phyloP scores from a whole-genome alignment of 1,140 invertebrate genomes.

The Andrena cerasifolii region DNA sequence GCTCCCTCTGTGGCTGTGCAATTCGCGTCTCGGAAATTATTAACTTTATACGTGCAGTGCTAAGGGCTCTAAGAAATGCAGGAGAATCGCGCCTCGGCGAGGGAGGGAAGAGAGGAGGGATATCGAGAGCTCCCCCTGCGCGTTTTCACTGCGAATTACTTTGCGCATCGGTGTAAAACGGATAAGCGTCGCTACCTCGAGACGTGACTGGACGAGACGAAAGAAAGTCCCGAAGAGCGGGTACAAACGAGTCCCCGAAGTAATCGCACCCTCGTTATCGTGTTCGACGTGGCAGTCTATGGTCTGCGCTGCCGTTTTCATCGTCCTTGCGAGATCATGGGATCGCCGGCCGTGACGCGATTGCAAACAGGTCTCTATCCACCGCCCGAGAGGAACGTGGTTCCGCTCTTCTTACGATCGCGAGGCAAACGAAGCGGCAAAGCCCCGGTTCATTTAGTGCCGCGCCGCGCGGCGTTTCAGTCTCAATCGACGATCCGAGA shows the following conservation, averaged over 20 bases:
- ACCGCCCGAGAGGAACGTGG: not conserved
- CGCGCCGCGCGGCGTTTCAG: not conserved
- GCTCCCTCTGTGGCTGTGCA: too few species aligned
- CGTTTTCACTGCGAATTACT: not conserved
- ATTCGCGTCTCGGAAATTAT: too few species aligned
- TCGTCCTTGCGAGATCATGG: conserved; percentile 10
- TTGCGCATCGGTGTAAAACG: not conserved
- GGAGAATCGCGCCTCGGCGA: not conserved
- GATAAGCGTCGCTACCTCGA: conserved; percentile 1
- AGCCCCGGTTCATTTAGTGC: not conserved
- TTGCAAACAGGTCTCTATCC: conserved; percentile 24
- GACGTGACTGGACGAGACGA: conserved; percentile 1
- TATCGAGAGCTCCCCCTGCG: not conserved
- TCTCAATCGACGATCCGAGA: too few species aligned
- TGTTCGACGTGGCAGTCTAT: conserved; percentile 14
- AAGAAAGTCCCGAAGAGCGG: not conserved
- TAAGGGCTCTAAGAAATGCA: not conserved
- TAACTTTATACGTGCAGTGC: not conserved
- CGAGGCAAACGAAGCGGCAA: not conserved
- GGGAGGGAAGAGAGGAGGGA: not conserved
- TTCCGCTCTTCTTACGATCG: not conserved
- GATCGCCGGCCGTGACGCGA: conserved; percentile 41
- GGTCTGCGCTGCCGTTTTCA: conserved; percentile 12
- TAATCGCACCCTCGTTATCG: conserved; percentile 22
- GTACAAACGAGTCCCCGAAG: conserved; percentile 13